phyloP scores from a whole-genome alignment of 1,140 invertebrate species.

The Elymnias hypermnestra region DNA sequence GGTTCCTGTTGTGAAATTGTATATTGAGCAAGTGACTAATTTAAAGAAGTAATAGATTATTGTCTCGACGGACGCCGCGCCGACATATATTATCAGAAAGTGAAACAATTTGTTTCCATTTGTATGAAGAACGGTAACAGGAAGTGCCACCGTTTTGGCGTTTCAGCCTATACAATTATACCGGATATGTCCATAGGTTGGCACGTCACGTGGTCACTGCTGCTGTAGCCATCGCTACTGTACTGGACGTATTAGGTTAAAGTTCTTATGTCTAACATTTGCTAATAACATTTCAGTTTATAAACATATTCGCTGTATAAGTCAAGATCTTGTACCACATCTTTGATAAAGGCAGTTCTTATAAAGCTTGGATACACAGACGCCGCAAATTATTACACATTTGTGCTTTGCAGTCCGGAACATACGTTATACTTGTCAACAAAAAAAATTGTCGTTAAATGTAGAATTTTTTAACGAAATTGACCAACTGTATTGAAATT shows the following conservation, averaged over 20 bases:
- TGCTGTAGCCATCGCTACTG: constrained; percentile 10
- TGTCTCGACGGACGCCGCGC: too few species aligned
- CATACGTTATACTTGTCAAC: too few species aligned
- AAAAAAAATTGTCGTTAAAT: too few species aligned
- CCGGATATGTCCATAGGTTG: constrained; percentile 6
- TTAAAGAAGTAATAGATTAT: too few species aligned
- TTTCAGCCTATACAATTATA: constrained; percentile 14
- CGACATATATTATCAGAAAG: too few species aligned
- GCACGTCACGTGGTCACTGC: neutral
- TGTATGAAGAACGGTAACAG: too few species aligned
- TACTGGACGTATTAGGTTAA: constrained; percentile 11
- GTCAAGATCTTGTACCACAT: constrained; percentile 23
- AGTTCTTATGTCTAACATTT: constrained; percentile 14
- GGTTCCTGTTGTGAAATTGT: too few species aligned
- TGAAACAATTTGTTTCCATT: too few species aligned
- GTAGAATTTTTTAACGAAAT: too few species aligned
- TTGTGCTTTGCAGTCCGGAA: constrained; percentile 10
- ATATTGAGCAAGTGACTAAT: too few species aligned
- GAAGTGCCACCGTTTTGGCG: constrained; percentile 16
- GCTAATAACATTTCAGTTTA: constrained; percentile 11
- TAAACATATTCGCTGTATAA: constrained; percentile 24
- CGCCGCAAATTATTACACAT: neutral
- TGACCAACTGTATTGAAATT: constrained; percentile 1
- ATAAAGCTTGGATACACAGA: constrained; percentile 17
- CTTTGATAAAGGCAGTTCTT: constrained; percentile 18